These are phyloP conservation scores for Euclidia mi DNA, from an alignment of 2,888 invertebrate species.

Conservation along the genomic window DNA sequence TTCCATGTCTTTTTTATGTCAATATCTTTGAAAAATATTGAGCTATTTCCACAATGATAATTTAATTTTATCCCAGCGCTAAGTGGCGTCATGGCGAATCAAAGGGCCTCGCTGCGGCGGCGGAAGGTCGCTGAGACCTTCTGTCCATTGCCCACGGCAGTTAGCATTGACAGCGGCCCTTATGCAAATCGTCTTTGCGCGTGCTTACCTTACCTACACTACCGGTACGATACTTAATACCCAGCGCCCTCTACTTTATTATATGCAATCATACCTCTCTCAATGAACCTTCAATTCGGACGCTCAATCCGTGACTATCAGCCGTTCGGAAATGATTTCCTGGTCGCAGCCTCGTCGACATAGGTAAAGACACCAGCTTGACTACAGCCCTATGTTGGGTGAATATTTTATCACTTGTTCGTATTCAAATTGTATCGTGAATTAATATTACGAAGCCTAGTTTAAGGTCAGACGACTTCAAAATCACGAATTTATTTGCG, in stretches of 20 bases:
- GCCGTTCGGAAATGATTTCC: slow-evolving; percentile 64
- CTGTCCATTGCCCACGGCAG: slow-evolving; percentile 73
- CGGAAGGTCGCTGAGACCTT: slow-evolving; percentile 83
- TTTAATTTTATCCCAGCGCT: slow-evolving; percentile 57
- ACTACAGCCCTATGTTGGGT: slow-evolving; percentile 32
- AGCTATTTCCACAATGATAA: slow-evolving; percentile 61
- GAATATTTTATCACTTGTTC: slow-evolving; percentile 47
- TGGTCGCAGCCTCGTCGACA: slow-evolving; percentile 54
- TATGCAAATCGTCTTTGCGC: slow-evolving; percentile 84
- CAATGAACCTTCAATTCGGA: slow-evolving; percentile 66
- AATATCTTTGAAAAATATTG: slow-evolving; percentile 42
- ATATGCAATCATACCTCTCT: slow-evolving; percentile 57
- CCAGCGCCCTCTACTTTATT: slow-evolving; percentile 52
- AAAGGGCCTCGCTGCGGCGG: slow-evolving; percentile 79
- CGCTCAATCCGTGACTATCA: slow-evolving; percentile 65
- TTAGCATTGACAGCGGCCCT: slow-evolving; percentile 82
- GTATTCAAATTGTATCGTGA: slow-evolving; percentile 50
- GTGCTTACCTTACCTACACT: slow-evolving; percentile 61
- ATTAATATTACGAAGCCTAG: slow-evolving; percentile 51
- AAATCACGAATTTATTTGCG: slow-evolving; percentile 40
- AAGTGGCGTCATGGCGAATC: slow-evolving; percentile 80
- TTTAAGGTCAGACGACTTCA: slow-evolving; percentile 37
- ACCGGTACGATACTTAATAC: slow-evolving; percentile 49
- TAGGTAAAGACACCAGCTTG: slow-evolving; percentile 50
- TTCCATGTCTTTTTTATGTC: slow-evolving; percentile 41